phyloP scores from a whole-genome alignment of 2,797 vertebrate species.

The Chloroceryle inda region DNA sequence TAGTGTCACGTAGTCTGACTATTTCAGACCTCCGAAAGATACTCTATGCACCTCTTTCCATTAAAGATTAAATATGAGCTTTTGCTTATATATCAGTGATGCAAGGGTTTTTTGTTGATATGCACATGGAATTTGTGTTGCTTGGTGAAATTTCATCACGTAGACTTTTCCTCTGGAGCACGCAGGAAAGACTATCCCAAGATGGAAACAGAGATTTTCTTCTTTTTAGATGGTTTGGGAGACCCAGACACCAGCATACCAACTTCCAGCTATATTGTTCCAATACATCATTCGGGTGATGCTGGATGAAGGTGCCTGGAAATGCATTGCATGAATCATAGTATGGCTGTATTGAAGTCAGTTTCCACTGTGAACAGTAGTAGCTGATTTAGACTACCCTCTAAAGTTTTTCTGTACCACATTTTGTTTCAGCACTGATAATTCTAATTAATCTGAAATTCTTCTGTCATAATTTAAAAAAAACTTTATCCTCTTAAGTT shows the following conservation, averaged over 20 bases:
- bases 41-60: background rate
- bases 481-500: background rate
- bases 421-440: background rate
- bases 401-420: background rate
- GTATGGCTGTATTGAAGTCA: background rate
- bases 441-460: background rate
- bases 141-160: background rate
- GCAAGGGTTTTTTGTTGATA: background rate
- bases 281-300: background rate
- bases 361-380: background rate
- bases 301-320: background rate
- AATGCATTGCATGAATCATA: background rate
- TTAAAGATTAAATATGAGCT: background rate
- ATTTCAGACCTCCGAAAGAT: background rate
- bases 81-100: fast-evolving
- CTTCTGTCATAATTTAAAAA: too few species aligned
- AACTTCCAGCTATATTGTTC: background rate
- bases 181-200: background rate
- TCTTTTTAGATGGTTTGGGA: background rate
- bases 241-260: background rate
- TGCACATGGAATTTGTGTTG: fast-evolving
- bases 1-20: fast-evolving
- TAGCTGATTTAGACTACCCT: background rate
- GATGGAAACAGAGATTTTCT: background rate
- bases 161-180: background rate